phyloP scores from a whole-genome alignment of 2,113 vertebrate genomes.

The Castor canadensis region DNA sequence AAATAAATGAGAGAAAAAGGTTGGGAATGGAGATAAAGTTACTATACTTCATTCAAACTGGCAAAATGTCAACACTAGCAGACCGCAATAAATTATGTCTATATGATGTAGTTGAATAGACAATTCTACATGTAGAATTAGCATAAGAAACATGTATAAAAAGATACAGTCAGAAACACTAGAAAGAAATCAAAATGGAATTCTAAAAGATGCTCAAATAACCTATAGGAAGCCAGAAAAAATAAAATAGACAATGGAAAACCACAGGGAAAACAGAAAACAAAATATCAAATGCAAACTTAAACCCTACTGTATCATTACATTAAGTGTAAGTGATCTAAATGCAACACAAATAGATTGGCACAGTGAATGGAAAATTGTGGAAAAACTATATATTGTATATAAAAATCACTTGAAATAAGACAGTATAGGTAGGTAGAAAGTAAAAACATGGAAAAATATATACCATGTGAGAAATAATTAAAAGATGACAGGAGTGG shows the following conservation, averaged over 20 bases:
- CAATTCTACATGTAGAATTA: background rate
- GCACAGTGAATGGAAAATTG: background rate
- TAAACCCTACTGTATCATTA: background rate
- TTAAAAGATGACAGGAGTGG: background rate
- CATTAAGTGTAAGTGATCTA: background rate
- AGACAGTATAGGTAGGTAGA: background rate
- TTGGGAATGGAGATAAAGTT: background rate
- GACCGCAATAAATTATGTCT: background rate
- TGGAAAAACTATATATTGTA: background rate
- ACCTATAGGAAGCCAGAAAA: background rate
- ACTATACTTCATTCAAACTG: background rate
- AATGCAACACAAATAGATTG: background rate
- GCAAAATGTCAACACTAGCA: background rate
- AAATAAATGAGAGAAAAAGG: background rate
- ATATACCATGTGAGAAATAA: background rate
- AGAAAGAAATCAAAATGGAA: background rate
- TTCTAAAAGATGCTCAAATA: background rate
- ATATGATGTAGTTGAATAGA: no score
- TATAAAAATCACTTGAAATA: background rate
- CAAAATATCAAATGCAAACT: background rate
- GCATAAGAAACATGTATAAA: background rate
- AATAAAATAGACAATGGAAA: background rate
- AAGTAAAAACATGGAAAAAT: background rate
- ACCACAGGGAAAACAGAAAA: background rate
- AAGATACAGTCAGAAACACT: background rate